Evolutionary conservation across 2,797 vertebrate genomes (phyloP).

Genomic region (Decapterus maruadsi): DNA sequence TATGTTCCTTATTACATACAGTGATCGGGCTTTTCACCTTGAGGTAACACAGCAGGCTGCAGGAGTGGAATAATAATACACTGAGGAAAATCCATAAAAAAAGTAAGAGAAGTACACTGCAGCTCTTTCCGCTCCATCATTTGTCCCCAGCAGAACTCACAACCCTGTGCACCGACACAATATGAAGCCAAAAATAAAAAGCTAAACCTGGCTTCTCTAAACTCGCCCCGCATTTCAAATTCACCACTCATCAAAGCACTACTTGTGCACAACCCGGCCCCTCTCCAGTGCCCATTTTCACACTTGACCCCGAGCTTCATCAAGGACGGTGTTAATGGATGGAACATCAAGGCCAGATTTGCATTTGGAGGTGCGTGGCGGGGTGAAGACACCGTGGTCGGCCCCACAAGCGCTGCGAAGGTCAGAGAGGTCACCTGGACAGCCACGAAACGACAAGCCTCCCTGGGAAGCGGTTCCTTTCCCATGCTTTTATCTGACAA

Average conservation of each 20-base stretch:
- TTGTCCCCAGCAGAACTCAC: slow-evolving; percentile 22
- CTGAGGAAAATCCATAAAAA: slow-evolving; percentile 3
- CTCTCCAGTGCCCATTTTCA: not conserved
- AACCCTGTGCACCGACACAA: slow-evolving; percentile 15
- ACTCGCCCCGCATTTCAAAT: slow-evolving; percentile 42
- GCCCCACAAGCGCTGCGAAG: not conserved
- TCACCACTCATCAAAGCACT: slow-evolving; percentile 45
- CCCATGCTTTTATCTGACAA: no score
- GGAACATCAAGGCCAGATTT: slow-evolving; percentile 19
- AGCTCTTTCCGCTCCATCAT: slow-evolving; percentile 45
- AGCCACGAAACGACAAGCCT: no score
- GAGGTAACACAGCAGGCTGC: slow-evolving; percentile 36
- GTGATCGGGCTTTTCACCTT: slow-evolving; percentile 56
- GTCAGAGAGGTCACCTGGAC: not conserved
- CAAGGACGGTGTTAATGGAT: slow-evolving; percentile 22
- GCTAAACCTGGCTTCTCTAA: slow-evolving; percentile 26
- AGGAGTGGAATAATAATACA: slow-evolving; percentile 56
- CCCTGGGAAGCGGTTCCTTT: no score
- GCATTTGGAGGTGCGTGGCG: slow-evolving; percentile 10
- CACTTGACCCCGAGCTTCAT: slow-evolving; percentile 38
- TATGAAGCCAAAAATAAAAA: not conserved
- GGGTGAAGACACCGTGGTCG: slow-evolving; percentile 7
- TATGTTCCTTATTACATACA: slow-evolving; percentile 42
- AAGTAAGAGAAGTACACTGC: slow-evolving; percentile 5
- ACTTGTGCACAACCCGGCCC: slow-evolving; percentile 33